Conservation (phyloP, 1,140 invertebrate genomes). For the Anthonomus grandis region DNA sequence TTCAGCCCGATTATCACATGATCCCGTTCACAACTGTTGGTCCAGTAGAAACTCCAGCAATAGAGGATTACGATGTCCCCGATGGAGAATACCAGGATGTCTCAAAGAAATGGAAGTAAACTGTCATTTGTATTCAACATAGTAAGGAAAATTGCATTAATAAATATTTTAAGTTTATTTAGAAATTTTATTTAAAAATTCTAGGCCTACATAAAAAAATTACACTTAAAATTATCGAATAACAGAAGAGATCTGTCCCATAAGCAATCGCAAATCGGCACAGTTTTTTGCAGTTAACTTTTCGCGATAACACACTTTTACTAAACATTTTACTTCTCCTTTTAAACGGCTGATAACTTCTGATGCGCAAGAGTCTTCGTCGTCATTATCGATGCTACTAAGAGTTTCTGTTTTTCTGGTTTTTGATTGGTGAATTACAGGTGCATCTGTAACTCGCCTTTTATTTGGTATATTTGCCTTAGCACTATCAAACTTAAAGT, state of each 20-base stretch:
- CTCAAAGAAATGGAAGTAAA: constrained; percentile 70
- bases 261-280: constrained; percentile 13
- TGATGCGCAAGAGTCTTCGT: constrained; percentile 4
- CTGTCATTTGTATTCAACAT: too few species aligned
- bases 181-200: neutral
- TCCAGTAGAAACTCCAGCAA: constrained; percentile 73
- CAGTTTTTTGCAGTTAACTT: constrained; percentile 17
- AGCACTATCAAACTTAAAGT: constrained; percentile 5
- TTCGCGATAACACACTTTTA: constrained; percentile 7
- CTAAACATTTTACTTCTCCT: constrained; percentile 18
- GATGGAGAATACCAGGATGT: constrained; percentile 85
- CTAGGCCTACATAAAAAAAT: too few species aligned
- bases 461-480: too few species aligned
- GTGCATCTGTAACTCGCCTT: too few species aligned
- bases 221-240: constrained; percentile 5
- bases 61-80: constrained; percentile 69
- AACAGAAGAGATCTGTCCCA: constrained; percentile 13
- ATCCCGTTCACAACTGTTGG: constrained; percentile 66
- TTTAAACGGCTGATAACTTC: constrained; percentile 9
- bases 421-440: neutral
- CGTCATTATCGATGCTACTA: neutral
- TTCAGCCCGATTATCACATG: constrained; percentile 65
- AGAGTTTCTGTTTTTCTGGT: neutral
- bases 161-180: too few species aligned
- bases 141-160: too few species aligned